Conservation (phyloP, 2,797 vertebrate genomes). For the Acomys russatus region DNA sequence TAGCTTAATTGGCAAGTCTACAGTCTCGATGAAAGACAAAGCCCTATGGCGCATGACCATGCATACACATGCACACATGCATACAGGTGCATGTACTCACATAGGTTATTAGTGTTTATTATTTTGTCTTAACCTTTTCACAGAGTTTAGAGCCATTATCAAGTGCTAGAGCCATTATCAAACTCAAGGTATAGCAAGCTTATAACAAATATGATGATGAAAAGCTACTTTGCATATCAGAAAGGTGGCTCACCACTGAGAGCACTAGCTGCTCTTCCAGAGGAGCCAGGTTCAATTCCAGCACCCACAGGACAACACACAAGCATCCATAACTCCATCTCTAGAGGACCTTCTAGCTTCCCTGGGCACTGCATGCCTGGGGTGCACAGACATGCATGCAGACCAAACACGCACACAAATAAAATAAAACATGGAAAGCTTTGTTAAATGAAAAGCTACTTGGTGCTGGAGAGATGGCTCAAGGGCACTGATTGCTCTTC, state of each 20-base stretch:
- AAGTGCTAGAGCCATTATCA: neutral
- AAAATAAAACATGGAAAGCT: neutral
- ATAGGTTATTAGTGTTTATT: neutral
- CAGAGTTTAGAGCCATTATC: neutral
- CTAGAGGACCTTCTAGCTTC: neutral
- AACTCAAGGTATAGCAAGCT: neutral
- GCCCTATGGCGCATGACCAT: neutral
- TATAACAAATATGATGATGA: neutral
- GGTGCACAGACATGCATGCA: neutral
- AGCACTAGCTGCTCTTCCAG: neutral
- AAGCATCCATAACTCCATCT: neutral
- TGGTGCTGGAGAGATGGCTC: too few species aligned
- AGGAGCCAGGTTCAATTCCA: neutral
- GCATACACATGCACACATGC: too few species aligned
- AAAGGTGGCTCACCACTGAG: neutral
- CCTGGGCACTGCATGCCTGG: neutral
- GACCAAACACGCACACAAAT: too few species aligned
- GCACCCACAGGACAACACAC: neutral
- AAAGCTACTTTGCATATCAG: neutral
- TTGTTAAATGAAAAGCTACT: neutral
- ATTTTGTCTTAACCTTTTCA: conserved; percentile 7
- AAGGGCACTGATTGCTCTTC: too few species aligned
- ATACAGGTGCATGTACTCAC: neutral
- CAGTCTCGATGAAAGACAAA: neutral
- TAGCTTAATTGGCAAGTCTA: neutral